Conservation (phyloP, 2,113 vertebrate genomes). For the Platycercus adscitus region DNA sequence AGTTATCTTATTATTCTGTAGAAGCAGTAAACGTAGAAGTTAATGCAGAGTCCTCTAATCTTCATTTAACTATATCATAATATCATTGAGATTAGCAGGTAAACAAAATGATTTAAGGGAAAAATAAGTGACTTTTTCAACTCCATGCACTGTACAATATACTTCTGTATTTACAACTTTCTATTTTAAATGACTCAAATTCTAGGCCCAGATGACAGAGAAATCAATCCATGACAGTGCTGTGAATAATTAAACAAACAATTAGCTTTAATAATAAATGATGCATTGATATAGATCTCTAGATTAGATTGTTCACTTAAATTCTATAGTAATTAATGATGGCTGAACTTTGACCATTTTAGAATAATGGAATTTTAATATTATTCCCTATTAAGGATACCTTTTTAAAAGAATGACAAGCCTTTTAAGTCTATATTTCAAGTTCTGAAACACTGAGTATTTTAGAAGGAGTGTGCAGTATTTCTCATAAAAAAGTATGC, state of each 20-base stretch:
- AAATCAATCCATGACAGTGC: conserved; percentile 19
- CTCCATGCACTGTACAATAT: background rate
- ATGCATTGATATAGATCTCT: conserved; percentile 19
- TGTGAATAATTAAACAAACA: conserved; percentile 69
- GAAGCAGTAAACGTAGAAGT: background rate
- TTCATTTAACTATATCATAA: conserved; percentile 7
- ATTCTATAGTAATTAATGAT: conserved; percentile 16
- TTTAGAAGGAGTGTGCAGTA: background rate
- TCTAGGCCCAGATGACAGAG: background rate
- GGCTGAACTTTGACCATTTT: conserved; percentile 33
- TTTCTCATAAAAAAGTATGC: background rate
- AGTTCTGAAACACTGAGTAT: background rate
- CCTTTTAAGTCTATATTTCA: background rate
- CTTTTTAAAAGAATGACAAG: background rate
- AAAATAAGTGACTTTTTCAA: background rate
- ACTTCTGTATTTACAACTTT: background rate
- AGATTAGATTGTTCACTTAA: conserved; percentile 51
- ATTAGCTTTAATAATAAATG: conserved; percentile 68
- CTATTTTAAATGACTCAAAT: background rate
- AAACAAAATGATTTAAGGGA: background rate
- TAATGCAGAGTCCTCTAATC: conserved; percentile 32
- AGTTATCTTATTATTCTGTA: background rate
- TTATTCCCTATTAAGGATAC: conserved; percentile 10
- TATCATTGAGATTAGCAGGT: conserved; percentile 1
- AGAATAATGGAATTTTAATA: conserved; percentile 60